Base-by-base conservation (phyloP, 2,113 vertebrate genomes). In the Vidua macroura region DNA sequence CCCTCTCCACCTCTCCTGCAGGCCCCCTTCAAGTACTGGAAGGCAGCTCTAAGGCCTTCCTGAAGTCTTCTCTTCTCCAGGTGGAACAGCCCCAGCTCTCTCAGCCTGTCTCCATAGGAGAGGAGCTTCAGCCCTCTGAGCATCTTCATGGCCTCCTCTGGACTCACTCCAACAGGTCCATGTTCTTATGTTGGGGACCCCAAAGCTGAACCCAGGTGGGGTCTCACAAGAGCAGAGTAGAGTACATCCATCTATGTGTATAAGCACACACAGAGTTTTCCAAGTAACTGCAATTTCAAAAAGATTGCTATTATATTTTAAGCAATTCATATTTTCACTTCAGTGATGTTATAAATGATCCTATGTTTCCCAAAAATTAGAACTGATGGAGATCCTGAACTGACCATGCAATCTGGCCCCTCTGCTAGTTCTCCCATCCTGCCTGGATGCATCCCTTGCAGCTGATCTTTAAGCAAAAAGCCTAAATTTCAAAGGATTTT, bases 281-380 rank as follows among this genome's bases (percentile, higher is more conserved):
- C 78, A 95, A 95, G 59, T 55, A 92, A 93, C 21, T 41, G 30
- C n/a, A 52, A n/a, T 48, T 64, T 70, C 44, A 78, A 4, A 56
- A 78, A 84, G 30, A 76, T 8, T 80, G 21, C 28, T 52, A 33
- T 53, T 74, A 30, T 33, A n/a, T 43, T 66, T 76, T 31, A 80
- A 80, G 24, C 33, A 37, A 62, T 27, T 37, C 31, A 3, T 56
- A 70, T 88, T 75, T 93, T 75, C 15, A 64, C 30, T n/a, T 39
- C n/a, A 22, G 43, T 25, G 15, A 58, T 35, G 14, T 55, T 55
- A 74, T 24, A 86, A 66, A 88, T 9, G 11, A 53, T 63, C 33
- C 28, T 20, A 33, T 30, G 9, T 28, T 51, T 39, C 43, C 24
- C 17, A 85, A n/a, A 76, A 76, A 8, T 1, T 7, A 21, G 43